These are phyloP conservation scores for Xanthorhoe designata DNA, from an alignment of 2,888 invertebrate species.

Conservation along the genomic window DNA sequence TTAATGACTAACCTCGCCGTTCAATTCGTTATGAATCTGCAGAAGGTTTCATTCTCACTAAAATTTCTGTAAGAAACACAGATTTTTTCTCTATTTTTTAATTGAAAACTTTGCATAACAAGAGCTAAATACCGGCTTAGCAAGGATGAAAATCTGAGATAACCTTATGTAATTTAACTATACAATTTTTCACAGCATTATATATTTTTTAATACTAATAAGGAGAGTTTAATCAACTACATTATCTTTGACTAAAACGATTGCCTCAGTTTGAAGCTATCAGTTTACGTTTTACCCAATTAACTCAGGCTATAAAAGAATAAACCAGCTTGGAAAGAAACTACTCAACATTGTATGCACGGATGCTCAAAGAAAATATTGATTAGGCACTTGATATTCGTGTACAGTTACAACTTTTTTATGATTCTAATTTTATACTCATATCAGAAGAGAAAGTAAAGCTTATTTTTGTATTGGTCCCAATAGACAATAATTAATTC, in stretches of 20 bases:
- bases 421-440: background rate
- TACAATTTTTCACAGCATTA: background rate
- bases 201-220: too few relatives aligned
- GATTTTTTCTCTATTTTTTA: too few relatives aligned
- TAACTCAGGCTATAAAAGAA: slow-evolving; percentile 7
- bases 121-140: too few relatives aligned
- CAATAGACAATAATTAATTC: too few relatives aligned
- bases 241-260: background rate
- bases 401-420: background rate
- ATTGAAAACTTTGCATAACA: too few relatives aligned
- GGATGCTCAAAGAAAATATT: background rate
- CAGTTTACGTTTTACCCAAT: slow-evolving; percentile 8
- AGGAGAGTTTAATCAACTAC: too few relatives aligned
- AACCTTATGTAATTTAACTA: background rate
- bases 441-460: background rate
- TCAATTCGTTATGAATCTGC: too few relatives aligned
- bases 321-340: background rate
- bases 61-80: too few relatives aligned
- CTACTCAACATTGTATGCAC: background rate
- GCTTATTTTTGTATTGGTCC: background rate
- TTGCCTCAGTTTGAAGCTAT: background rate
- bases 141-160: too few relatives aligned
- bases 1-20: too few relatives aligned
- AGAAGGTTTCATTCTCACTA: too few relatives aligned
- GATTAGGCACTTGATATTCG: background rate